These are phyloP conservation scores for Orgyia antiqua DNA, from an alignment of 2,888 invertebrate genomes.

Conservation along the genomic window DNA sequence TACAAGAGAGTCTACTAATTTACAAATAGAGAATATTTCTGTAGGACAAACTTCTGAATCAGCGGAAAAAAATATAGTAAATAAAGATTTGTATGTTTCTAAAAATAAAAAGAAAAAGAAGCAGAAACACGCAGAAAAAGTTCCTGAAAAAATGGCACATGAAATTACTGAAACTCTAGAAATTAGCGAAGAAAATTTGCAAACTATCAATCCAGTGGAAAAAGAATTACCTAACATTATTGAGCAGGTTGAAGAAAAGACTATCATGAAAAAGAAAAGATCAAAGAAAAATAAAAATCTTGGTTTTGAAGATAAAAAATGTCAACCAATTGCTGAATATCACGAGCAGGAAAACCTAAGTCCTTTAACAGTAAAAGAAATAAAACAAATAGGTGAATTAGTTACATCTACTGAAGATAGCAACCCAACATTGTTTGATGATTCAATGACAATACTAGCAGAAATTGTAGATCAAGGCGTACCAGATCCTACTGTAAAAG, in stretches of 20 bases:
- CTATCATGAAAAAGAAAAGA: conserved; percentile 22
- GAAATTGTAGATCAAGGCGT: conserved; percentile 5
- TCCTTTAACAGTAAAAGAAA: too few species aligned
- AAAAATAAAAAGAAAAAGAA: conserved; percentile 43
- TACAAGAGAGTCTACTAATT: not conserved
- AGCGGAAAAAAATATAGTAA: not conserved
- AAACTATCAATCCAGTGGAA: conserved; percentile 23
- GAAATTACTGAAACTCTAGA: conserved; percentile 23
- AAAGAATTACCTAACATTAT: conserved; percentile 26
- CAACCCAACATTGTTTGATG: too few species aligned
- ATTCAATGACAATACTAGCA: conserved; percentile 8
- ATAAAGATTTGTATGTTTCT: not conserved
- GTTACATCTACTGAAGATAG: too few species aligned
- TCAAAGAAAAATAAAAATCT: conserved; percentile 21
- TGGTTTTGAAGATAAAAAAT: conserved; percentile 9
- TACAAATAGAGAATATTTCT: not conserved
- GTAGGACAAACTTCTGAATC: not conserved
- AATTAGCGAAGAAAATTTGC: conserved; percentile 19
- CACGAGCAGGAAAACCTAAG: too few species aligned
- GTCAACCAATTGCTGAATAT: too few species aligned
- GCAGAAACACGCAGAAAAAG: conserved; percentile 35
- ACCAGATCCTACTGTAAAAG: conserved; percentile 14
- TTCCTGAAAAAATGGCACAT: conserved; percentile 21
- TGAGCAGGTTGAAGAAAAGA: conserved; percentile 33
- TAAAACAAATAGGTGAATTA: too few species aligned